Conservation (phyloP, 2,888 invertebrate species). For the Scelioninae gen. 2 region DNA sequence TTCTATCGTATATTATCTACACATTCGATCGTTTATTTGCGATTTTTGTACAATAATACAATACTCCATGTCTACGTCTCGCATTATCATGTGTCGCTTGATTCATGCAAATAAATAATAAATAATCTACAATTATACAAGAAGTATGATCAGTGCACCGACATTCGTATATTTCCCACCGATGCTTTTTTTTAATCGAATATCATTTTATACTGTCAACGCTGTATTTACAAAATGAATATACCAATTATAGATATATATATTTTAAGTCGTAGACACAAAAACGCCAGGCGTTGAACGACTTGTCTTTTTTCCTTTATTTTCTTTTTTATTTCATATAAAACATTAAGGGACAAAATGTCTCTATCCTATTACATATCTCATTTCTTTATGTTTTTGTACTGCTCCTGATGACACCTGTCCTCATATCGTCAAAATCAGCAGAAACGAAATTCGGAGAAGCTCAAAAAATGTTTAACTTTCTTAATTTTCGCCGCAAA, state of each 20-base stretch:
- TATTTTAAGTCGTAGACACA: constrained; percentile 9
- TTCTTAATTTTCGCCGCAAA: constrained; percentile 13
- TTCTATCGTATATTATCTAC: constrained; percentile 37
- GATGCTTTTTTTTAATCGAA: constrained; percentile 22
- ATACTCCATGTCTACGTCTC: constrained; percentile 64
- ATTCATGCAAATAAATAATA: constrained; percentile 73
- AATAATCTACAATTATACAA: constrained; percentile 62
- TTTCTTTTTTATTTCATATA: constrained; percentile 63
- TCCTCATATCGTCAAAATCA: constrained; percentile 32
- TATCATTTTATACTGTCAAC: constrained; percentile 44
- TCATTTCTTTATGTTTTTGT: constrained; percentile 67
- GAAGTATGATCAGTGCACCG: constrained; percentile 66
- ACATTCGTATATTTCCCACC: constrained; percentile 35
- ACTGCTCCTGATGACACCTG: constrained; percentile 66
- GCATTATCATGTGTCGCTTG: constrained; percentile 67
- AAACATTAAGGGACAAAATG: constrained; percentile 72
- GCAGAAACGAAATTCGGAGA: neutral
- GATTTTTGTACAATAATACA: constrained; percentile 72
- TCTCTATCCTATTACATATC: constrained; percentile 65
- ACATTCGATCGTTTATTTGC: constrained; percentile 65
- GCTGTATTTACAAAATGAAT: constrained; percentile 53
- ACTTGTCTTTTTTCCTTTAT: constrained; percentile 37
- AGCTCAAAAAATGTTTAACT: neutral
- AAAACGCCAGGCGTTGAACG: constrained; percentile 24
- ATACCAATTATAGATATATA: constrained; percentile 20